phyloP scores from a whole-genome alignment of 2,888 invertebrate species.

The Tuta absoluta region DNA sequence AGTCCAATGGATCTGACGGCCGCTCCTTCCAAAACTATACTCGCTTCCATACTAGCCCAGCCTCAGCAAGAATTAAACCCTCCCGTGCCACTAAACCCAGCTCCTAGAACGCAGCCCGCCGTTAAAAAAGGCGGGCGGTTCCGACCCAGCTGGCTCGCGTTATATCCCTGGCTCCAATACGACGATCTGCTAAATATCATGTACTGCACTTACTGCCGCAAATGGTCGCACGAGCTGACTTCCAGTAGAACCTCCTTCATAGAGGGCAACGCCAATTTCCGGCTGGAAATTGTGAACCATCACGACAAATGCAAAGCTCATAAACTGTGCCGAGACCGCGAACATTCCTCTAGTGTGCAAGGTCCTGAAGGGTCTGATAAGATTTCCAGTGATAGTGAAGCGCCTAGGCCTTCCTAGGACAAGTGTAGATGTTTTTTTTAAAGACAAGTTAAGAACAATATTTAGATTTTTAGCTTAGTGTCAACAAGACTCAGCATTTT shows the following conservation, averaged over 20 bases:
- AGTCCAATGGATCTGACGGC: slow-evolving; percentile 47
- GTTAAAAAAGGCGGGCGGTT: slow-evolving; percentile 84
- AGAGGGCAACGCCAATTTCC: slow-evolving; percentile 88
- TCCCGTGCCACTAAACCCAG: slow-evolving; percentile 21
- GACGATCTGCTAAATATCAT: slow-evolving; percentile 83
- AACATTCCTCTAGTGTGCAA: slow-evolving; percentile 45
- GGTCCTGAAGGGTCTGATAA: background rate
- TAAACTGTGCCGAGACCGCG: slow-evolving; percentile 82
- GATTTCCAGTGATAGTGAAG: slow-evolving; percentile 21
- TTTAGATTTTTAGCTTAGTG: background rate
- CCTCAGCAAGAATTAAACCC: slow-evolving; percentile 59
- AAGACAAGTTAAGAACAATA: background rate
- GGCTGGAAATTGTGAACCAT: slow-evolving; percentile 89
- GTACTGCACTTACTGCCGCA: slow-evolving; percentile 86
- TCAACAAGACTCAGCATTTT: too few relatives aligned
- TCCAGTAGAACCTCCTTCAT: slow-evolving; percentile 89
- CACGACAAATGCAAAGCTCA: slow-evolving; percentile 90
- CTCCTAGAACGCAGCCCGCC: slow-evolving; percentile 31
- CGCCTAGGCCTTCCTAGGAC: background rate
- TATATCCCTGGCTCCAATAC: slow-evolving; percentile 87
- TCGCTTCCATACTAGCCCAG: slow-evolving; percentile 53
- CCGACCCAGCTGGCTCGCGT: slow-evolving; percentile 84
- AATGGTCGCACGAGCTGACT: slow-evolving; percentile 85
- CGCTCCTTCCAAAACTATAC: slow-evolving; percentile 44
- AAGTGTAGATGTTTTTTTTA: background rate